These are phyloP conservation scores for Andinoacara biseriatus DNA, from an alignment of 2,113 vertebrate species.

Conservation along the genomic window DNA sequence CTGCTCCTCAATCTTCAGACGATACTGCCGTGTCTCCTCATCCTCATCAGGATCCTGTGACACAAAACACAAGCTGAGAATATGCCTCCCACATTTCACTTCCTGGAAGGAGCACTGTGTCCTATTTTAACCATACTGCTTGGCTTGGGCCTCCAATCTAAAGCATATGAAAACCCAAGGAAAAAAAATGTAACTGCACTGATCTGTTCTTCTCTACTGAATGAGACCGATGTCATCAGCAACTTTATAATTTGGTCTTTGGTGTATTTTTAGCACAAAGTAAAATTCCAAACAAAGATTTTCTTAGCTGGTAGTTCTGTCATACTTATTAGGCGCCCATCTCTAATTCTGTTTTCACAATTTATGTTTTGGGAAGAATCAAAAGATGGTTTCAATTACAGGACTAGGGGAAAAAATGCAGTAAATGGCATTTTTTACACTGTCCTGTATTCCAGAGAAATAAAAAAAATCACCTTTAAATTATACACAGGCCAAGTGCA, in stretches of 20 bases:
- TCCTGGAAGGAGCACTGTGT: not conserved
- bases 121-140: slow-evolving; percentile 16
- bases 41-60: slow-evolving; percentile 90
- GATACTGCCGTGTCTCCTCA: slow-evolving; percentile 93
- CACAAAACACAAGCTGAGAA: slow-evolving; percentile 33
- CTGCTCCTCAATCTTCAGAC: slow-evolving; percentile 96
- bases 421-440: not conserved
- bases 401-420: not conserved
- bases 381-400: not conserved
- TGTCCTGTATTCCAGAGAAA: not conserved
- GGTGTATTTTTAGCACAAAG: not conserved
- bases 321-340: not conserved
- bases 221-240: slow-evolving; percentile 69
- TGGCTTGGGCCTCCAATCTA: slow-evolving; percentile 4
- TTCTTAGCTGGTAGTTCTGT: not conserved
- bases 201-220: no score
- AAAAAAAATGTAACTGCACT: slow-evolving; percentile 36
- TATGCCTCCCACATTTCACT: not conserved
- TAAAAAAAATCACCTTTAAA: no score
- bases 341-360: not conserved
- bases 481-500: no score
- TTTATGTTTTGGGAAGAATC: not conserved
- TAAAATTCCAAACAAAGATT: not conserved
- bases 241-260: slow-evolving; percentile 86
- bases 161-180: slow-evolving; percentile 48